Percentiles rank a stretch among this genome's conserved stretches.
Conservation (phyloP, 2,797 vertebrate genomes). For the Euphonia xanthogaster region DNA sequence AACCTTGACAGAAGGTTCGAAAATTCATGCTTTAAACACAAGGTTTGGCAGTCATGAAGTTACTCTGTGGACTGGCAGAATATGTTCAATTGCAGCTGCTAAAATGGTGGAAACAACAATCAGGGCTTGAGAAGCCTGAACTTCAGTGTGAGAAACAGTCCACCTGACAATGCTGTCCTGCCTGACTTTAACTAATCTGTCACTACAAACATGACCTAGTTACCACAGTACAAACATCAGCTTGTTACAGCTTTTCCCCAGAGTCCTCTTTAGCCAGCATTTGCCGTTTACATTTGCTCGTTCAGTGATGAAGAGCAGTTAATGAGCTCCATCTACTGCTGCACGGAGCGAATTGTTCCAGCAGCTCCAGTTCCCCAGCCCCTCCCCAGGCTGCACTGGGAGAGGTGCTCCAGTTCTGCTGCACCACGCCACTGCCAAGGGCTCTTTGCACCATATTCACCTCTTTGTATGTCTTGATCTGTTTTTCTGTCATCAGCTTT, state of each 20-base stretch:
- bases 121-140: neutral
- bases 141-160: neutral
- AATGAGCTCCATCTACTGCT: conserved; percentile 59
- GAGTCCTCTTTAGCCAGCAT: neutral
- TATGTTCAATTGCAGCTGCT: neutral
- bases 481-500: neutral
- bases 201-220: neutral
- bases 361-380: neutral
- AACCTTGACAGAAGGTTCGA: neutral
- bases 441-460: neutral
- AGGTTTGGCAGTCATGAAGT: neutral
- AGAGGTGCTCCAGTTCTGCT: neutral
- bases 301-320: neutral
- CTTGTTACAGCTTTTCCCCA: neutral
- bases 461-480: neutral
- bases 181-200: conserved; percentile 16
- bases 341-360: neutral
- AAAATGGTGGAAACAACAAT: neutral
- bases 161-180: neutral
- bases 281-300: neutral
- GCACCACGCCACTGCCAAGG: neutral
- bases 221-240: conserved; percentile 21
- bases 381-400: fast-evolving
- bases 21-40: neutral
- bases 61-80: neutral